Base-by-base conservation (phyloP, 2,113 vertebrate species). In the Falcunculus frontatus region DNA sequence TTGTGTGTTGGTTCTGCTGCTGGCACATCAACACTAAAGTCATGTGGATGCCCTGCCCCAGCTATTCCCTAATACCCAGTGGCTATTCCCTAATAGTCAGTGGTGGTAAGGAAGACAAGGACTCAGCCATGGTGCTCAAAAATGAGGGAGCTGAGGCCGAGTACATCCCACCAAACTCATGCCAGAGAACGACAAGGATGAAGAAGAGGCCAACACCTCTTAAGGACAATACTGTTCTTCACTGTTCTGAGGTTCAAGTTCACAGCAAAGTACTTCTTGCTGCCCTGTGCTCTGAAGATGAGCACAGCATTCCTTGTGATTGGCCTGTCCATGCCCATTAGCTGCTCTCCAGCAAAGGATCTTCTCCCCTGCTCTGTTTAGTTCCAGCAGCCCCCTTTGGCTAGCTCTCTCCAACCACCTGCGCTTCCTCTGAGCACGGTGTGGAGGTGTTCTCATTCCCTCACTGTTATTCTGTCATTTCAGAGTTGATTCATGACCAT, bases 1-100 rank as follows among this genome's bases (percentile, higher is more conserved):
- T 80, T 32, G 30, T 64, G 41, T 70, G 49, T 17, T 77, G 39
- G 18, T 47, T 81, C 35, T 79, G 50, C 23, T 59, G 33, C 63
- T 50, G 42, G 37, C 46, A 59, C 11, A 44, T 57, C 52, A 33
- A 11, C 29, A 55, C 33, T 30, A 62, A 62, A 84, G 22, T 21
- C 30, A 62, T 0, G 1, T 30, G 37, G 50, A 37, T 1, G 2
- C 13, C 30, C n/a, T 2, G 1, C 17, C 10, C 50, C 68, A 78
- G 37, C 5, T n/a, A n/a, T n/a, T n/a, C n/a, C n/a, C n/a, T n/a
- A n/a, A n/a, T n/a, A n/a, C n/a, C n/a, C n/a, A n/a, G n/a, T n/a
- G n/a, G n/a, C n/a, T n/a, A n/a, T n/a, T n/a, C n/a, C n/a, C n/a
- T n/a, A 47, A 59, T 15, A 70, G 10, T 8, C 47, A 46, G 10